phyloP scores from a whole-genome alignment of 30 jellyfish, hydroid and myxozoan genomes.

The Mastigias papua region DNA sequence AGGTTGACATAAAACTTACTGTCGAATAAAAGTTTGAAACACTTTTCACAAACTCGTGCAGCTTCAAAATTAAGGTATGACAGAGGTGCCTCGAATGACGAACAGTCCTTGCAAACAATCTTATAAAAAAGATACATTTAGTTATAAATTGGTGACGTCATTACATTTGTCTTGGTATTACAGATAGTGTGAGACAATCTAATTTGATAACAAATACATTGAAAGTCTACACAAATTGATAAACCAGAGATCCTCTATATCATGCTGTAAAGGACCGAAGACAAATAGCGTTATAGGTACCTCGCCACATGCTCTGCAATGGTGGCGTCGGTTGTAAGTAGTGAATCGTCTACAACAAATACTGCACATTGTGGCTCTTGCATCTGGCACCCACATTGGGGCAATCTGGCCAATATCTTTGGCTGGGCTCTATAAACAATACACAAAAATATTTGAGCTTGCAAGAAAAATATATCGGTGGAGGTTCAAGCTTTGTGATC shows the following conservation, averaged over 20 bases:
- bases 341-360: slow-evolving; percentile 79
- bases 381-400: slow-evolving; percentile 98
- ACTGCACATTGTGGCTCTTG: slow-evolving; percentile 96
- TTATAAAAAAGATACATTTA: slow-evolving; percentile 14
- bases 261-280: too few relatives aligned
- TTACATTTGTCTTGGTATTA: too few relatives aligned
- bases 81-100: slow-evolving; percentile 95
- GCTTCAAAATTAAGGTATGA: slow-evolving; percentile 82
- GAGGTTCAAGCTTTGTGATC: too few relatives aligned
- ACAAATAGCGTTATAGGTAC: slow-evolving; percentile 25
- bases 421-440: slow-evolving; percentile 46
- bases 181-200: too few relatives aligned
- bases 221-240: too few relatives aligned
- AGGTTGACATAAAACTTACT: slow-evolving; percentile 57
- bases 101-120: slow-evolving; percentile 94
- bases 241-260: too few relatives aligned
- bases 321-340: slow-evolving; percentile 89
- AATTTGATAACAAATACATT: too few relatives aligned
- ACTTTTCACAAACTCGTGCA: slow-evolving; percentile 90
- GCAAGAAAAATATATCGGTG: too few relatives aligned
- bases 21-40: slow-evolving; percentile 61
- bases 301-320: slow-evolving; percentile 98
- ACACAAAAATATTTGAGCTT: too few relatives aligned
- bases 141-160: neutral
- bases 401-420: slow-evolving; percentile 87